Base-by-base conservation (phyloP, 1,140 invertebrate species). In the Nymphalis io region DNA sequence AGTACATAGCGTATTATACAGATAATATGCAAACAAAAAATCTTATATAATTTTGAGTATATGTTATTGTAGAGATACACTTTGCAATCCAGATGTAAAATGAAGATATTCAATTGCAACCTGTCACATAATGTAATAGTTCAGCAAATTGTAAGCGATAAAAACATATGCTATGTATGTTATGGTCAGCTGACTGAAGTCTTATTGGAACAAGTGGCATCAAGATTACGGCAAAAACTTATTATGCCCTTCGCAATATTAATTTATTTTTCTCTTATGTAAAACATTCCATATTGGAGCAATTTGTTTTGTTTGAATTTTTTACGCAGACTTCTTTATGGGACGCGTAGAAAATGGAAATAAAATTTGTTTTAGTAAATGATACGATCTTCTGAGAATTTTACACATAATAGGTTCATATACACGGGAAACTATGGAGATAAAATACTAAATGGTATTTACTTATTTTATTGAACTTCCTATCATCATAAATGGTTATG, bases 221-320 rank as follows among this genome's bases (percentile, higher is more conserved):
- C 48, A 51, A 51, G 48, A 51, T 51, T 51, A 51, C 48, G 16
- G 48, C 48, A 51, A 51, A 51, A 51, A 51, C 48, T 51, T 51
- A 51, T 51, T 51, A 51, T 51, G 48, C 48, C 48, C 48, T 51
- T 51, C 48, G 48, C 48, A 20, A 51, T 51, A 51, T 18, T 51
- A 51, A 51, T 51, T 51, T 51, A 51, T 51, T 51, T 51, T 51
- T 20, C 48, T 51, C 48, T 51, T 51, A 51, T 21, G 48, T 51
- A 51, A 51, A 51, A 51, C 48, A 51, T 51, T 51, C 18, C 48
- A 51, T 51, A 51, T 51, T 51, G 48, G 48, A 51, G 48, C 48
- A 51, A 51, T 51, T 51, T 51, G 48, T 51, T 51, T 51, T 51
- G 11, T 51, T 20, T 11, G 16, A 20, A 10, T 51, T 51, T 51